Conservation (phyloP, 2,113 vertebrate genomes). For the Capreolus pygargus region DNA sequence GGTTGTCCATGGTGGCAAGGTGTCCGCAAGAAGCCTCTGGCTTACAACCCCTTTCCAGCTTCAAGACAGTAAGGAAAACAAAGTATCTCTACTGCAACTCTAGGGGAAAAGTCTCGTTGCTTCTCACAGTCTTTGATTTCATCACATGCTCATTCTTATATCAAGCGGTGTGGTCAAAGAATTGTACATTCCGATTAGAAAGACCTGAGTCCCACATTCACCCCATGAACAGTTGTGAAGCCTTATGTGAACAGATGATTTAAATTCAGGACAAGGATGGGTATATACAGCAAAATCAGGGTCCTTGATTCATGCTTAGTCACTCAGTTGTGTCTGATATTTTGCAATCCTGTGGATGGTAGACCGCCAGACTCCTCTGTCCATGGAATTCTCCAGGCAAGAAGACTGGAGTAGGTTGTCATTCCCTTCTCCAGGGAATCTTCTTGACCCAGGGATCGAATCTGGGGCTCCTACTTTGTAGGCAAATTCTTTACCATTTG, state of each 20-base stretch:
- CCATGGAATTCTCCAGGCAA: background rate
- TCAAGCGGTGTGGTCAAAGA: background rate
- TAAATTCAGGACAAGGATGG: background rate
- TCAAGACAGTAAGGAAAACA: background rate
- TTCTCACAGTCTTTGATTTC: background rate
- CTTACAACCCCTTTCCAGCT: background rate
- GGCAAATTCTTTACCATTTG: background rate
- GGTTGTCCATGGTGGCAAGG: background rate
- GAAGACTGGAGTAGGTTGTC: background rate
- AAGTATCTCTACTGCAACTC: background rate
- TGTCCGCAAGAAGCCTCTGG: background rate
- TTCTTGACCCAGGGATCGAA: background rate
- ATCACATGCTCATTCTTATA: background rate
- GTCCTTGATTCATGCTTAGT: background rate
- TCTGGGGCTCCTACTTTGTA: background rate
- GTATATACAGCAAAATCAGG: background rate
- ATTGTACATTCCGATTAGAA: background rate
- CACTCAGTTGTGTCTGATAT: background rate
- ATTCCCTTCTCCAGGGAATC: background rate
- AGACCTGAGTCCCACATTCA: background rate
- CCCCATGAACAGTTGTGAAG: background rate
- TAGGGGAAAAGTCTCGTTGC: background rate
- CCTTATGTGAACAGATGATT: background rate
- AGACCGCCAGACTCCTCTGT: background rate
- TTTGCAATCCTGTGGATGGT: background rate